Evolutionary conservation across 2,888 invertebrate genomes (phyloP).

Genomic region (Phortica okadai): DNA sequence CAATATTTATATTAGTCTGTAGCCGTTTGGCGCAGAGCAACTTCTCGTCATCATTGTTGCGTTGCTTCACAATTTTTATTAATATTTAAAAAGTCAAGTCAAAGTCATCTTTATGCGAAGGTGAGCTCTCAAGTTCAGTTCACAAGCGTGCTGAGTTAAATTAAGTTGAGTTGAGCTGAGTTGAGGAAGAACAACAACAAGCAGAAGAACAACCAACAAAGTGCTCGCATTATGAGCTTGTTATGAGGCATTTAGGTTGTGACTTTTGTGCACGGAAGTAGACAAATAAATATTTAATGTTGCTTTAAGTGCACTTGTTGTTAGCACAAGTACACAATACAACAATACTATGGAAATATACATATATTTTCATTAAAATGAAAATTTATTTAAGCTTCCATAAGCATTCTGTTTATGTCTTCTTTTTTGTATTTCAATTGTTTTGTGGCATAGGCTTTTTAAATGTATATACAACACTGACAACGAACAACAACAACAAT

Average conservation of each 20-base stretch:
- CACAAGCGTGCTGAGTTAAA: no score
- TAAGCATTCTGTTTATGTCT: no score
- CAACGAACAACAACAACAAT: background rate
- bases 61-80: conserved; percentile 9
- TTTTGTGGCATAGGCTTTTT: no score
- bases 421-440: no score
- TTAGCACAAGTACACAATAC: background rate
- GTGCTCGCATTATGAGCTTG: conserved; percentile 62
- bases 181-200: background rate
- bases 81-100: conserved; percentile 24
- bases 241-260: conserved; percentile 65
- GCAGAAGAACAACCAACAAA: conserved; percentile 50
- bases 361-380: background rate
- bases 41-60: no score
- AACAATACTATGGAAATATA: background rate
- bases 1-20: no score
- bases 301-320: conserved; percentile 50
- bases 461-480: background rate
- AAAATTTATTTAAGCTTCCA: background rate
- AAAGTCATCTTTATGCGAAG: background rate
- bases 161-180: no score
- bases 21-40: no score
- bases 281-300: conserved; percentile 66
- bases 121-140: no score
- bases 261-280: conserved; percentile 48